These are phyloP conservation scores for Drosophila paranaensis DNA, from an alignment of 2,888 invertebrate species.

Conservation along the genomic window DNA sequence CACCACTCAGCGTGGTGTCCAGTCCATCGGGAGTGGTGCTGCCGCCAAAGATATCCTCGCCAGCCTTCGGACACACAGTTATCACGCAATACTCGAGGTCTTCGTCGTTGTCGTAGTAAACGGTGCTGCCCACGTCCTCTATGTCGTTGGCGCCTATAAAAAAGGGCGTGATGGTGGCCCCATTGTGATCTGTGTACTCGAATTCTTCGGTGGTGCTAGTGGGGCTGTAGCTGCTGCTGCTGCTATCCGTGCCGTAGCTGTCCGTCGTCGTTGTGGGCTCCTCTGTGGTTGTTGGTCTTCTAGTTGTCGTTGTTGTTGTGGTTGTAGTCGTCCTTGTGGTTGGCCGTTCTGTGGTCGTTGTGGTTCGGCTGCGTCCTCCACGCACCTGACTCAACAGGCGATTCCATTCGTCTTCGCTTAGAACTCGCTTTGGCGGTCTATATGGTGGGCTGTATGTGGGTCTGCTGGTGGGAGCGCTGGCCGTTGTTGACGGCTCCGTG, in stretches of 20 bases:
- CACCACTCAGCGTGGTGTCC: slow-evolving; percentile 49
- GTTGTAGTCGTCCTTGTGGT: slow-evolving; percentile 13
- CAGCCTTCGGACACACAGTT: slow-evolving; percentile 67
- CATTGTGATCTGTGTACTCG: slow-evolving; percentile 38
- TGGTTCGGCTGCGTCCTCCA: slow-evolving; percentile 11
- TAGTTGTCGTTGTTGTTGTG: slow-evolving; percentile 3
- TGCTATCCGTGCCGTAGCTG: slow-evolving; percentile 22
- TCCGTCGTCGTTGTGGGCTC: slow-evolving; percentile 24
- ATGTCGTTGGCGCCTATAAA: slow-evolving; percentile 63
- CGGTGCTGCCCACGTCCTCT: slow-evolving; percentile 58
- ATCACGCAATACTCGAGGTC: slow-evolving; percentile 68
- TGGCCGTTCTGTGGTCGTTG: slow-evolving; percentile 17
- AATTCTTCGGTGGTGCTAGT: slow-evolving; percentile 43
- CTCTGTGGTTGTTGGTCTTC: slow-evolving; percentile 23
- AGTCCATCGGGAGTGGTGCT: slow-evolving; percentile 58
- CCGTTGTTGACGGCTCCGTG: slow-evolving; percentile 16
- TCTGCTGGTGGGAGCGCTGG: slow-evolving; percentile 19
- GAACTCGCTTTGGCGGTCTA: slow-evolving; percentile 21
- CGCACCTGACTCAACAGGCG: slow-evolving; percentile 22
- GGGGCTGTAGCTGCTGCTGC: slow-evolving; percentile 25
- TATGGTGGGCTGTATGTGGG: slow-evolving; percentile 14
- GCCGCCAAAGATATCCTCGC: slow-evolving; percentile 43
- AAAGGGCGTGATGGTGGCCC: slow-evolving; percentile 55
- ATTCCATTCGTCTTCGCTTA: slow-evolving; percentile 61
- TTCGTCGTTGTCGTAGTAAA: slow-evolving; percentile 56